Percentiles rank a stretch among this genome's conserved stretches.
These are phyloP conservation scores for Epinephelus lanceolatus DNA, from an alignment of 2,113 vertebrate genomes.

Conservation along the genomic window DNA sequence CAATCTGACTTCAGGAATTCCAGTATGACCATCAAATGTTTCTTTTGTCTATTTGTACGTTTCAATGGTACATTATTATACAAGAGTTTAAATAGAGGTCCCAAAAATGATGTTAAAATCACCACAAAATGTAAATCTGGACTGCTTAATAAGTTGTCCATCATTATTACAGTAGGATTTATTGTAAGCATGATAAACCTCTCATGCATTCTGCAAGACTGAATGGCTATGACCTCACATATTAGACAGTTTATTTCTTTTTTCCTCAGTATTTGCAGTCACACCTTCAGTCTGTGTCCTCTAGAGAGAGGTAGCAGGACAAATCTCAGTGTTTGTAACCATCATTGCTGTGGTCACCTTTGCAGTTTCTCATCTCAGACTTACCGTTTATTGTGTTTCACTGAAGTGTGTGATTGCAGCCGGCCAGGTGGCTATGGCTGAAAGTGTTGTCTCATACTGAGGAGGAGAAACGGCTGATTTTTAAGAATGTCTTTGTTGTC, in stretches of 20 bases:
- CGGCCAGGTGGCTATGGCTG: constrained; percentile 17
- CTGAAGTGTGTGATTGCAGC: constrained; percentile 64
- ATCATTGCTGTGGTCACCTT: constrained; percentile 60
- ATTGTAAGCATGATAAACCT: neutral
- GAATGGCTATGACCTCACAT: neutral
- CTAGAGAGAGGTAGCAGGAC: constrained; percentile 8
- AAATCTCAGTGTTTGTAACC: constrained; percentile 39
- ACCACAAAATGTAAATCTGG: neutral
- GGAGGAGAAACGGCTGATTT: constrained; percentile 40
- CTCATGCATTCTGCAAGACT: neutral
- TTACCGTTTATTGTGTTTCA: constrained; percentile 55
- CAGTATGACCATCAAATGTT: neutral
- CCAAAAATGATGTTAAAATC: neutral
- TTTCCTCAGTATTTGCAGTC: neutral
- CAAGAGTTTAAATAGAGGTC: neutral
- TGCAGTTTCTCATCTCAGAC: constrained; percentile 56
- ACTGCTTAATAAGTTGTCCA: neutral
- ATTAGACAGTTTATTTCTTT: neutral
- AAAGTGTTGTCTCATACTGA: constrained; percentile 43
- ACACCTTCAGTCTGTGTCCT: neutral
- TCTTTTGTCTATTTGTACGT: neutral
- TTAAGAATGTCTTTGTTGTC: constrained; percentile 57
- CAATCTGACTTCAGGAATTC: too few species aligned
- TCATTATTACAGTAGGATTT: neutral
- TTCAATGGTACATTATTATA: neutral